Base-by-base conservation (phyloP, 2,888 invertebrate genomes). In the Eumacrocentrus americanus region DNA sequence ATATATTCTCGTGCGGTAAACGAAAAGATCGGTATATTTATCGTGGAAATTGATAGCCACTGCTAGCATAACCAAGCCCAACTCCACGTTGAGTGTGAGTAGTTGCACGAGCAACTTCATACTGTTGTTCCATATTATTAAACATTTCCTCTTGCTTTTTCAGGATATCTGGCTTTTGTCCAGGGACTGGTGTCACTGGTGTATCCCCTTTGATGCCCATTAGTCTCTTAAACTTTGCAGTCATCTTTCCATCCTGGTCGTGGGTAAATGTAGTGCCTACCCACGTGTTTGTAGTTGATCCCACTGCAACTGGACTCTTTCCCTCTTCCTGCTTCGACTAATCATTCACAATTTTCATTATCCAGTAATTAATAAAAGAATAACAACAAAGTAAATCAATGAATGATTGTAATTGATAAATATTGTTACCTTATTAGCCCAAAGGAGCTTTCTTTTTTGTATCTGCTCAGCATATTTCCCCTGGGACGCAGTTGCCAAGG, bases 41-140 rank as follows among this genome's bases (percentile, higher is more conserved):
- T 81, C 83, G 81, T 20, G 83, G 83, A 73, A 82, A 84, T 72
- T 84, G 84, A 64, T 83, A 83, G 23, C 83, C 79, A 67, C 84
- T 83, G 20, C 84, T 84, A 40, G 86, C 84, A 81, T 93, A 93
- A 52, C 93, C 93, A 29, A 93, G 83, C 0, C 93, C 93, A 0
- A 93, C 90, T 0, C 93, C 93, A 1, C 97, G 85, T 87, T 97
- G 96, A 7, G 97, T 96, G 82, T 98, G 98, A 0, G 98, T 98
- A 16, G 95, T 92, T 66, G 95, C 92, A 34, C 98, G 85, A 0
- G 98, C 98, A 54, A 95, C 94, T 81, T 97, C 95, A 77, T 98
- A 98, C 80, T 98, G 97, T 68, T 93, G 92, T 76, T 98, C 97
- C 89, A 98, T 92, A 51, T 91, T 91, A 67, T 88, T 88, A 81